Percentiles rank a stretch among this genome's conserved stretches.
These are phyloP conservation scores for Hestina assimilis DNA, from an alignment of 1,140 invertebrate species.

Conservation along the genomic window DNA sequence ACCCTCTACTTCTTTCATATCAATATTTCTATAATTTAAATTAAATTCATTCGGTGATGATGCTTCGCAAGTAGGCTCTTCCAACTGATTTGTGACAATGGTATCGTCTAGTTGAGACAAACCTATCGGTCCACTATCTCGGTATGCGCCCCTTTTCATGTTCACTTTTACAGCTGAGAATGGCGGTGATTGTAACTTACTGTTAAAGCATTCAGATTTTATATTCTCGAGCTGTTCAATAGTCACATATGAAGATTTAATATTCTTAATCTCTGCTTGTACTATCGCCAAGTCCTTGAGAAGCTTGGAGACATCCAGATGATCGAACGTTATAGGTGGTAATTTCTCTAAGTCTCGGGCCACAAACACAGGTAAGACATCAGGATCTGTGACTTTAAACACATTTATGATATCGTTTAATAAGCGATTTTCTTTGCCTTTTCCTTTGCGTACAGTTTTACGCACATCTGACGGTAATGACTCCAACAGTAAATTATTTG, in stretches of 20 bases:
- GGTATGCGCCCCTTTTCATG: conserved; percentile 15
- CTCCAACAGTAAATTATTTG: no score
- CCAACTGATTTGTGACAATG: background rate
- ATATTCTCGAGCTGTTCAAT: conserved; percentile 13
- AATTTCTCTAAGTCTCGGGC: conserved; percentile 24
- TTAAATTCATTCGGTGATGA: background rate
- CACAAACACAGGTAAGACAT: conserved; percentile 25
- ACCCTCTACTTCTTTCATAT: background rate
- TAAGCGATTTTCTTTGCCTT: no score
- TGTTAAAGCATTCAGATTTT: background rate
- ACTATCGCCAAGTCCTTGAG: conserved; percentile 25
- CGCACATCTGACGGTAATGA: no score
- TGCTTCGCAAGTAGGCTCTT: background rate
- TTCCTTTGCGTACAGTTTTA: no score
- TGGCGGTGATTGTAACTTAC: background rate
- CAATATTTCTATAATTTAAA: background rate
- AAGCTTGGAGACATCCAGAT: conserved; percentile 26
- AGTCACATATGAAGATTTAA: conserved; percentile 18
- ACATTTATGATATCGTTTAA: no score
- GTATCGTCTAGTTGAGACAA: conserved; percentile 9
- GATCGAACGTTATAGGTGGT: conserved; percentile 26
- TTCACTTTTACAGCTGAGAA: conserved; percentile 18
- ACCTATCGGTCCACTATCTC: conserved; percentile 22
- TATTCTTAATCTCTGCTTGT: conserved; percentile 18
- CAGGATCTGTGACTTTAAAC: no score